phyloP scores from a whole-genome alignment of 2,113 vertebrate genomes.

The Eonycteris spelaea region DNA sequence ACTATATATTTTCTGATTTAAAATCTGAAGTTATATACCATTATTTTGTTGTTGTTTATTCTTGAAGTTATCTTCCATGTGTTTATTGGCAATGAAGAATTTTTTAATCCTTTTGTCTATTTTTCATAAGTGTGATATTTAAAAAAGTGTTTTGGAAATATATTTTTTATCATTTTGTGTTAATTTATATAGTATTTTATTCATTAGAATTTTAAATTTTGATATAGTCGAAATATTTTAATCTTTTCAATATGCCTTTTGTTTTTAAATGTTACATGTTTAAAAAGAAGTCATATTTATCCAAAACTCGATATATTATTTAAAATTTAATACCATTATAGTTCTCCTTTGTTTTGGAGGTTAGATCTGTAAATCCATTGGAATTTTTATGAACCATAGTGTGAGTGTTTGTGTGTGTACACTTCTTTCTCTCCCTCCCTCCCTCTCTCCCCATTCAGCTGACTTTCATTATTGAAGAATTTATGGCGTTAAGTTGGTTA shows the following conservation, averaged over 20 bases:
- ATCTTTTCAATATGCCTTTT: neutral
- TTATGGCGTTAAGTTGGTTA: neutral
- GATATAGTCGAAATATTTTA: neutral
- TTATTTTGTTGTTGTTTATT: neutral
- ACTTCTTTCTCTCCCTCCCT: neutral
- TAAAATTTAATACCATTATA: neutral
- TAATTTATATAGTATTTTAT: neutral
- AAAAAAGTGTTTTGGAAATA: neutral
- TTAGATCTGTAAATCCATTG: neutral
- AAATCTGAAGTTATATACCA: neutral
- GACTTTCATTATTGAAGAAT: neutral
- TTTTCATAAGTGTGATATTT: neutral
- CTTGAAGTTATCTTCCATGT: neutral
- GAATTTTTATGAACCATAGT: neutral
- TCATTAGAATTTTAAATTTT: neutral
- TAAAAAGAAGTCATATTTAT: neutral
- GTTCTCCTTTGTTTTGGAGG: neutral
- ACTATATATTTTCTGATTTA: neutral
- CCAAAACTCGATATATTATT: neutral
- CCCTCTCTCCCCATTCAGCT: neutral
- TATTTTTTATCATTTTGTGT: neutral
- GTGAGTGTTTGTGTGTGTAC: too few relatives aligned
- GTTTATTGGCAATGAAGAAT: neutral
- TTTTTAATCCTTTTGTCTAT: neutral
- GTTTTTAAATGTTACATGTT: neutral